Conservation (phyloP, 2,113 vertebrate genomes). For the Lepus europaeus region DNA sequence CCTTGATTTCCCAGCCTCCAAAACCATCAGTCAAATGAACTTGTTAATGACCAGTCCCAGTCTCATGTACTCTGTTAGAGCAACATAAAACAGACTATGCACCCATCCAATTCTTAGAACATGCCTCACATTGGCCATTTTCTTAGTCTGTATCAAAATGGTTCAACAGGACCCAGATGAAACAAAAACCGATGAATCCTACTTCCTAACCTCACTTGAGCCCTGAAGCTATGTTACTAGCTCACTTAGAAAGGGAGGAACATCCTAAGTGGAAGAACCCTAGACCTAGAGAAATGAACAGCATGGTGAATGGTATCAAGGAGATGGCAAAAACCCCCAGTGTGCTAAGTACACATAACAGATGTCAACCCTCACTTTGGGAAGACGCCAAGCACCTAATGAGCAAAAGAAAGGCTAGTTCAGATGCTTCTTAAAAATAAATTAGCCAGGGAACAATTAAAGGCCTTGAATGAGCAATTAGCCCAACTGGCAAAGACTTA, state of each 20-base stretch:
- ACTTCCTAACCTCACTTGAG: background rate
- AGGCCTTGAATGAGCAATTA: slow-evolving; percentile 75
- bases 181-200: slow-evolving; percentile 6
- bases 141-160: slow-evolving; percentile 13
- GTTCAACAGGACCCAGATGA: background rate
- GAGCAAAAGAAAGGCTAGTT: slow-evolving; percentile 75
- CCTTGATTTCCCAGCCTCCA: background rate
- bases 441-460: slow-evolving; percentile 77
- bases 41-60: background rate
- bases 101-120: background rate
- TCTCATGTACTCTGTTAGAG: background rate
- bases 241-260: background rate
- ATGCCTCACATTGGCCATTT: background rate
- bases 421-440: slow-evolving; percentile 74
- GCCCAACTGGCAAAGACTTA: slow-evolving; percentile 72
- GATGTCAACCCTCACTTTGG: slow-evolving; percentile 72
- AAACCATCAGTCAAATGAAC: background rate
- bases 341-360: background rate
- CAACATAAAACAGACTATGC: background rate
- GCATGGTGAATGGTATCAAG: background rate
- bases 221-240: background rate
- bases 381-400: slow-evolving; percentile 73
- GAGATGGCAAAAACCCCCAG: background rate
- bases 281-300: background rate
- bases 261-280: background rate